These are phyloP conservation scores for Drosophila macrospina DNA, from an alignment of 2,888 invertebrate genomes.

Conservation along the genomic window DNA sequence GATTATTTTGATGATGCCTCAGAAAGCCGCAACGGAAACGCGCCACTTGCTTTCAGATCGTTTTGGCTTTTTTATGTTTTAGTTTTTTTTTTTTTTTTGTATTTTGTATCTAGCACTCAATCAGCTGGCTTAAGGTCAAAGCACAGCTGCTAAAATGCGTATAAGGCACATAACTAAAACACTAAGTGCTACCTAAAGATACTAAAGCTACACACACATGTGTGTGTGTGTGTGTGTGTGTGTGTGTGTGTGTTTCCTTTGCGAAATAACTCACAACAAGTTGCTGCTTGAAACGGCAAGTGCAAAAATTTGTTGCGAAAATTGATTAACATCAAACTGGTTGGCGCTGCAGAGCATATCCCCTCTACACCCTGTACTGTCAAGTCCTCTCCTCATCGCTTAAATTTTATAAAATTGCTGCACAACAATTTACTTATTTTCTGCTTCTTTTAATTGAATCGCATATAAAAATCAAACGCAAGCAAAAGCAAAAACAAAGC, in stretches of 20 bases:
- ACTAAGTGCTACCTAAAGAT: conserved; percentile 4
- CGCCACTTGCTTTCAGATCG: conserved; percentile 58
- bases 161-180: conserved; percentile 45
- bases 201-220: conserved; percentile 13
- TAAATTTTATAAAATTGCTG: conserved; percentile 62
- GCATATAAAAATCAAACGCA: conserved; percentile 60
- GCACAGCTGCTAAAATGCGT: conserved; percentile 71
- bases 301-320: conserved; percentile 78
- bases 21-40: conserved; percentile 69
- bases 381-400: conserved; percentile 1
- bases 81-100: conserved; percentile 1
- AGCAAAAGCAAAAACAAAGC: conserved; percentile 44
- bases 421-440: conserved; percentile 38
- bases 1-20: conserved; percentile 37
- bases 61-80: conserved; percentile 25
- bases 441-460: conserved; percentile 64
- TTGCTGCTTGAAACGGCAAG: conserved; percentile 66
- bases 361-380: background rate
- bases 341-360: conserved; percentile 26
- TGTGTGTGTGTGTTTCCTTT: conserved; percentile 43
- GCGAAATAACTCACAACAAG: conserved; percentile 52
- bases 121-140: conserved; percentile 61
- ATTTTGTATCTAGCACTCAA: conserved; percentile 32
- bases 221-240: conserved; percentile 18
- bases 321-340: conserved; percentile 78